These are phyloP conservation scores for Microctenopoma lineatum DNA, from an alignment of 2,797 vertebrate genomes.

Conservation along the genomic window DNA sequence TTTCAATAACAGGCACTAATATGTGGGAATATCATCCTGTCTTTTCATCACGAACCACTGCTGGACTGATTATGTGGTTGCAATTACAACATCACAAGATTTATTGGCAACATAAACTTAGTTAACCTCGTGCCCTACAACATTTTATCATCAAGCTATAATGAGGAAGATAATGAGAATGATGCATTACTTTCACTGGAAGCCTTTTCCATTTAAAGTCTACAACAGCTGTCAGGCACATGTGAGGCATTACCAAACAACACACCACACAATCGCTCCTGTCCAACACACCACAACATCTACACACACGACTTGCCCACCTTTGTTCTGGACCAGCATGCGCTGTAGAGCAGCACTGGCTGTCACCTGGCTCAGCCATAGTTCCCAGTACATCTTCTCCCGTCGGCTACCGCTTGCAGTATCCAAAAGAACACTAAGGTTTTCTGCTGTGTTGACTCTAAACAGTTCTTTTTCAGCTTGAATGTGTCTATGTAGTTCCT, in stretches of 20 bases:
- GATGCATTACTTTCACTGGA: neutral
- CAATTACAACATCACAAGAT: neutral
- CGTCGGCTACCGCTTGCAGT: constrained; percentile 29
- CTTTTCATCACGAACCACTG: constrained; percentile 3
- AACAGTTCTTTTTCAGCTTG: constrained; percentile 8
- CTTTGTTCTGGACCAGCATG: constrained; percentile 83
- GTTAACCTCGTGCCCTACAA: neutral
- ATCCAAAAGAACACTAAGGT: constrained; percentile 30
- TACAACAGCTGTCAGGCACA: constrained; percentile 30
- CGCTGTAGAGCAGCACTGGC: constrained; percentile 79
- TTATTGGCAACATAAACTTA: neutral
- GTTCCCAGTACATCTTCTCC: constrained; percentile 84
- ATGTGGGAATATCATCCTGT: neutral
- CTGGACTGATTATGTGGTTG: neutral
- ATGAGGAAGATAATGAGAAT: neutral
- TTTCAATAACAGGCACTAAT: neutral
- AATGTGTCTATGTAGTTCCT: constrained; percentile 7
- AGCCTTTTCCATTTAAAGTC: constrained; percentile 5
- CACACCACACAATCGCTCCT: neutral
- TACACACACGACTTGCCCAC: constrained; percentile 70
- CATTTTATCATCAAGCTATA: constrained; percentile 1
- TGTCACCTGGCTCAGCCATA: constrained; percentile 85
- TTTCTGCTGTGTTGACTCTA: constrained; percentile 3
- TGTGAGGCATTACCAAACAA: neutral
- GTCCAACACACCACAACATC: neutral